A percentile compares a stretch with the other conserved stretches of the same genome.
Conservation (phyloP, 2,113 vertebrate species). For the Oncorhynchus tshawytscha region DNA sequence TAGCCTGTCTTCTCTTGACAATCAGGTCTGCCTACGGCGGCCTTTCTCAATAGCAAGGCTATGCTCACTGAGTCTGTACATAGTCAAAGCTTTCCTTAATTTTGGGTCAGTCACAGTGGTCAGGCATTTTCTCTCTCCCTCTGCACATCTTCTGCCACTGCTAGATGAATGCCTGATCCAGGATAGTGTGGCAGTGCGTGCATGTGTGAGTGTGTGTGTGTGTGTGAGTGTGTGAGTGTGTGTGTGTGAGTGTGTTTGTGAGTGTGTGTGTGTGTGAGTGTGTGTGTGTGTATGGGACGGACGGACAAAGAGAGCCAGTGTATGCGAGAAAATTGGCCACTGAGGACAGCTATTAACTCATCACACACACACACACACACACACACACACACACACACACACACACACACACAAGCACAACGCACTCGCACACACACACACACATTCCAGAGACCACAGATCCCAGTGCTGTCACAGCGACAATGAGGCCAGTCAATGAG, state of each 20-base stretch:
- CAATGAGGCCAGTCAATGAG: slow-evolving; percentile 59
- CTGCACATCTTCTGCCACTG: slow-evolving; percentile 46
- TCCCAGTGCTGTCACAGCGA: slow-evolving; percentile 37
- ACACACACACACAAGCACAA: slow-evolving; percentile 7
- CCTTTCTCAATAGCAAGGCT: neutral
- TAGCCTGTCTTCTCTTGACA: no score
- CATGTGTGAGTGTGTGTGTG: neutral
- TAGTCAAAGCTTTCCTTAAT: no score
- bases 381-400: slow-evolving; percentile 19
- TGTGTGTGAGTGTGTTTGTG: slow-evolving; percentile 3
- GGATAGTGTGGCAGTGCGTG: slow-evolving; percentile 4
- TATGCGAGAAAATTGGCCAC: slow-evolving; percentile 64
- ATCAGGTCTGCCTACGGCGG: no score
- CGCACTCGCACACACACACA: slow-evolving; percentile 25
- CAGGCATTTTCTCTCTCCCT: slow-evolving; percentile 13
- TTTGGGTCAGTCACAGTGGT: no score
- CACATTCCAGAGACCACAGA: slow-evolving; percentile 51
- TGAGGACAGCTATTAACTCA: slow-evolving; percentile 66
- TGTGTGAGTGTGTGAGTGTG: neutral
- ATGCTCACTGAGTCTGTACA: no score
- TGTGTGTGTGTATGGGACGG: slow-evolving; percentile 5
- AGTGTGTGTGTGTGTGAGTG: slow-evolving; percentile 22
- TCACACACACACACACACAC: slow-evolving; percentile 39
- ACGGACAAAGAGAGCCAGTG: slow-evolving; percentile 66
- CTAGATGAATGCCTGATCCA: slow-evolving; percentile 54